phyloP scores from a whole-genome alignment of 2,113 vertebrate genomes.

The Zosterops borbonicus region DNA sequence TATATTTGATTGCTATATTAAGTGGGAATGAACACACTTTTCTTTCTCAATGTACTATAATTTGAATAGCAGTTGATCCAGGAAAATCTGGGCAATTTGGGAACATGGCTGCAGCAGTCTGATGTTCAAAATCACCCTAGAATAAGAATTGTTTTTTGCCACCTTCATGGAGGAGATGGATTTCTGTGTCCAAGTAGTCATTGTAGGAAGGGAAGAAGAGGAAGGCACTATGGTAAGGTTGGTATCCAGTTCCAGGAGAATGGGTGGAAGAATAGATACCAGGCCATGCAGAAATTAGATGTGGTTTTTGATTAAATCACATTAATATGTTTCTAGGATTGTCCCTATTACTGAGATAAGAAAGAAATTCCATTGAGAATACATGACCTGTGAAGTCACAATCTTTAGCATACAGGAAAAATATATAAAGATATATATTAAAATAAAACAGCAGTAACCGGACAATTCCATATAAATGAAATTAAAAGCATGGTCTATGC shows the following conservation, averaged over 20 bases:
- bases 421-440: fast-evolving
- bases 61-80: background rate
- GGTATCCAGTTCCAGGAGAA: background rate
- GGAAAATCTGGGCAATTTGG: background rate
- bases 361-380: background rate
- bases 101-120: background rate
- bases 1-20: background rate
- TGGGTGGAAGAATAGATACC: background rate
- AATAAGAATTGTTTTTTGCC: background rate
- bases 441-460: fast-evolving
- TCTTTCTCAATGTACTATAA: background rate
- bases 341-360: background rate
- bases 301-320: background rate
- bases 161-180: background rate
- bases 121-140: background rate
- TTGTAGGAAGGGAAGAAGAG: background rate
- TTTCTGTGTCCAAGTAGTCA: background rate
- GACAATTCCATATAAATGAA: background rate
- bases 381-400: background rate
- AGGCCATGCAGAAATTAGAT: background rate
- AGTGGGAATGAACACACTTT: background rate
- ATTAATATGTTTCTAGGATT: background rate
- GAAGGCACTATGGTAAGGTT: background rate
- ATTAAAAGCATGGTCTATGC: background rate
- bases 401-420: background rate